Evolutionary conservation across 2,113 vertebrate species (phyloP), one percentile per base, ranked within the genome.

Genomic region (Glaucidium brasilianum): DNA sequence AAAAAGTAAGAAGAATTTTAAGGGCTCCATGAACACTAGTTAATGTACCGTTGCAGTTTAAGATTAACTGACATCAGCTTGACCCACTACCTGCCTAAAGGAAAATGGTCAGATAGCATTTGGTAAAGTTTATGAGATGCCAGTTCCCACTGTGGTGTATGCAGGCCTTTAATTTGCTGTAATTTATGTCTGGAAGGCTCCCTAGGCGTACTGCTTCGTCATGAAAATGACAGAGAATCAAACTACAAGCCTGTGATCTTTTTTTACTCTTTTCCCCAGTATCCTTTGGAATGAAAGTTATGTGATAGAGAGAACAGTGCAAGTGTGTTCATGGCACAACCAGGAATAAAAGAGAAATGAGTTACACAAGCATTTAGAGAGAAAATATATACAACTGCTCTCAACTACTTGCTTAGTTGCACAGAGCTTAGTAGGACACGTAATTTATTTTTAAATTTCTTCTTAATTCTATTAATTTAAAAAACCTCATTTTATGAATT

Each of bases 41-140:
- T 52, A 83, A 88, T 56, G 35, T 14, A 71, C 11, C 1, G 2
- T 35, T 94, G 64, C 60, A 74, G 78, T 93, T 62, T 83, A 97
- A 96, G 53, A 96, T 89, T 90, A 96, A 82, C 82, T 92, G 67
- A 88, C 50, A 96, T 78, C 59, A 67, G 56, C 77, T 93, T 94
- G 84, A 89, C 85, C 86, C 71, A 22, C 68, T 93, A 66, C 84
- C 56, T 90, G 73, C 93, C 94, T 74, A 71, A 95, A 95, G 66
- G 49, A 94, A 95, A 93, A 79, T 92, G 78, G 58, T 92, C 91
- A 92, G 95, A 92, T 75, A 85, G 32, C 23, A 66, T 90, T 97
- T 90, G 83, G 59, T 88, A 85, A 93, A 91, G n/a, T 84, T 89
- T 93, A 41, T 72, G 82, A 90, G 74, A 92, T 81, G 66, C 79